Base-by-base conservation (phyloP, 2,113 vertebrate species). In the Clarias gariepinus region DNA sequence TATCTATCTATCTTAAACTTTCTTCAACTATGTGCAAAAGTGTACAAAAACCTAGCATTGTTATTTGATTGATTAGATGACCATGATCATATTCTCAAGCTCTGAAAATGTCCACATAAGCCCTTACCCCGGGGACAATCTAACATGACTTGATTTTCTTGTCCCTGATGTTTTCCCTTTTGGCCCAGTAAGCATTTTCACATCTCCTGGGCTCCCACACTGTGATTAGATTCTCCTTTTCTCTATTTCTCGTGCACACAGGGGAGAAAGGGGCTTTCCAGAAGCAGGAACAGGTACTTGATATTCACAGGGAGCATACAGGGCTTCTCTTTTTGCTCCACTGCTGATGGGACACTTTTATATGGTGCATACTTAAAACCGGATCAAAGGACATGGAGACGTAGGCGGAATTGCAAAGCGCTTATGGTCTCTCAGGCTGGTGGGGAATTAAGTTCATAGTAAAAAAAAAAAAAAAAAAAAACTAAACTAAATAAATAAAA, bases 321-420 rank as follows among this genome's bases (percentile, higher is more conserved):
- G 92, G 93, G 93, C 92, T 94, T 94, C 92, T 92, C 90, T 76
- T 91, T 92, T 78, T 90, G 89, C 92, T 92, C 89, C 78, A 83
- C 73, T 92, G 95, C 94, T 95, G 94, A 96, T 91, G 86, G 83
- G 89, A 91, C 94, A 93, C 88, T 91, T 94, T 93, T 91, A 92
- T 91, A 89, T 91, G 89, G 91, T 93, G 93, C 92, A 92, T 91
- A 87, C 90, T 93, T 91, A 93, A 93, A 94, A 93, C 91, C 79
- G 85, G 92, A 94, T 93, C 90, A 94, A 92, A 94, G 90, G 86
- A 87, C 6, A 52, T 63, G 58, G 69, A 28, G 77, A 82, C 30
- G 71, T 76, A 76, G 63, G 41, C 81, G n/a, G 84, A 83, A 89
- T 89, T 68, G 36, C 69, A 84, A 86, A 83, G 57, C 52, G 57